Percentiles rank a stretch among this genome's conserved stretches.
phyloP scores from a whole-genome alignment of 2,888 invertebrate species.

The Synergus gifuensis region DNA sequence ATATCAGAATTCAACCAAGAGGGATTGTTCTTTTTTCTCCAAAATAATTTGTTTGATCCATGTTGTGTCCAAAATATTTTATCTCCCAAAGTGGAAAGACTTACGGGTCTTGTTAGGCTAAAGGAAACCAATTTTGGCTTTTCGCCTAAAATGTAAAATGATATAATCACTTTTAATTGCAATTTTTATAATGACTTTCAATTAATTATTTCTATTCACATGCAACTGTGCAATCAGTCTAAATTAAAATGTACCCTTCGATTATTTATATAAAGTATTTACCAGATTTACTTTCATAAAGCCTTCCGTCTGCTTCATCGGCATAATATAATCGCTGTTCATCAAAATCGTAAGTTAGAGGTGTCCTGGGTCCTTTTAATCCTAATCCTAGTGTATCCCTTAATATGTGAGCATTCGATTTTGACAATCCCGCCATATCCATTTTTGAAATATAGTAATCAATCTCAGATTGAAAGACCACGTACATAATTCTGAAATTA shows the following conservation, averaged over 20 bases:
- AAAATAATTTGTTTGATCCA: conserved; percentile 81
- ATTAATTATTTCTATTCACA: neutral
- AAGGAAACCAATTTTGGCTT: conserved; percentile 73
- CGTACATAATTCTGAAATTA: conserved; percentile 63
- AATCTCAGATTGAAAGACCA: conserved; percentile 62
- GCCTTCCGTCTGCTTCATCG: too few relatives aligned
- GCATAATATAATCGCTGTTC: conserved; percentile 83
- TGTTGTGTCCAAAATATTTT: conserved; percentile 86
- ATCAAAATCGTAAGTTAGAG: conserved; percentile 80
- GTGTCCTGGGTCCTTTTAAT: conserved; percentile 81
- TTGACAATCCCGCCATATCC: conserved; percentile 82
- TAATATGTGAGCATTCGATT: conserved; percentile 70
- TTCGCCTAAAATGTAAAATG: neutral
- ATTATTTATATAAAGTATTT: neutral
- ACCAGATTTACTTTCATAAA: conserved; percentile 79
- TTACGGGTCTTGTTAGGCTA: conserved; percentile 77
- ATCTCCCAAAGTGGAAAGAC: conserved; percentile 81
- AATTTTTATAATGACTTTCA: neutral
- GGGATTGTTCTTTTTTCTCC: conserved; percentile 79
- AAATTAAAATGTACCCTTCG: neutral
- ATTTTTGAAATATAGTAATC: conserved; percentile 83
- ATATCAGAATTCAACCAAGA: conserved; percentile 54
- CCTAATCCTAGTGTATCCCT: conserved; percentile 74
- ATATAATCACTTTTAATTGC: too few relatives aligned
- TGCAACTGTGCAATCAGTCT: too few relatives aligned